Evolutionary conservation across 2,797 vertebrate genomes (phyloP), one percentile per base, ranked within the genome.

Genomic region (Brachyalestes nurse): DNA sequence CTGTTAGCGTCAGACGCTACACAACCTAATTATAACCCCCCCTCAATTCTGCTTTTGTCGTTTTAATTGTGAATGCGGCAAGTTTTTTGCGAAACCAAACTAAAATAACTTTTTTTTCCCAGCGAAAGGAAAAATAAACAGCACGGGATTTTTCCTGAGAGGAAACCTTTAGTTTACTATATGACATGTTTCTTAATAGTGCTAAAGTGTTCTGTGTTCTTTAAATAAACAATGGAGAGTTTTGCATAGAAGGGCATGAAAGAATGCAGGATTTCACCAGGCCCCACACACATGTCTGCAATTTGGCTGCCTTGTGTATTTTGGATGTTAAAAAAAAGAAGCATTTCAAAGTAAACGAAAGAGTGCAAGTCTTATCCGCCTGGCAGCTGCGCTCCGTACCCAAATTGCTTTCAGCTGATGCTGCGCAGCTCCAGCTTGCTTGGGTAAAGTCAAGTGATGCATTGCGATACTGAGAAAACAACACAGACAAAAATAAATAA

Each of bases 251-350:
- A 94, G 94, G 93, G 95, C 95, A 96, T 96, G 95, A 95, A 97
- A 97, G 96, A 97, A 96, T 97, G 95, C 93, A 94, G 94, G 92
- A 90, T 93, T 95, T 93, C 88, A 89, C 95, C 94, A 61, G 94
- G 94, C 91, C 92, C 92, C 91, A 87, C 96, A 97, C 96, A 98
- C 94, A 97, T 97, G 96, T 97, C 96, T 96, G 96, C 96, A 97
- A 98, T 98, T 97, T 97, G 95, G 94, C 95, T 91, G 95, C 96
- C 95, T 96, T 96, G 96, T 97, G 96, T 97, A 96, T 96, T 97
- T 97, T 97, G 95, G 96, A 96, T 94, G 95, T 94, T 93, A 93
- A 91, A 94, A 96, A 93, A 93, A 95, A 94, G 95, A 94, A 96
- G 95, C 95, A 96, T 97, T 97, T 97, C 93, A 96, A 96, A 96